Percentiles rank a stretch among this genome's conserved stretches.
Conservation (phyloP, 2,888 invertebrate species). For the Thyatira batis region DNA sequence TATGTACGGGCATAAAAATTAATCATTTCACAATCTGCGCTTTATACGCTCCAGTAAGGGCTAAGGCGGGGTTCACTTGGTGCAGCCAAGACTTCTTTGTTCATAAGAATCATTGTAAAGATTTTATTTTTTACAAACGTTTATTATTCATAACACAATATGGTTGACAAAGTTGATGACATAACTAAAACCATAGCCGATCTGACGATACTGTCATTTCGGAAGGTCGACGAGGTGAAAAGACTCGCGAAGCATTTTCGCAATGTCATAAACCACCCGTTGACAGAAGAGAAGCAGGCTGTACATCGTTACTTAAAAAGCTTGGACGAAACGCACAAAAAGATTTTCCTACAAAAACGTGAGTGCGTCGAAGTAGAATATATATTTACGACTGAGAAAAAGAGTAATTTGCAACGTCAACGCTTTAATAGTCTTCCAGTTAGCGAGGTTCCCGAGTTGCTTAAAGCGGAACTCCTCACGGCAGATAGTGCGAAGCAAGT, state of each 20-base stretch:
- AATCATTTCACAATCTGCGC: conserved; percentile 13
- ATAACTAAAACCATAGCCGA: conserved; percentile 51
- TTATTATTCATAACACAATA: conserved; percentile 34
- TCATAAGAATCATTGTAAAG: conserved; percentile 48
- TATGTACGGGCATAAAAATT: conserved; percentile 28
- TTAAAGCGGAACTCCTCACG: conserved; percentile 63
- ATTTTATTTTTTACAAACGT: conserved; percentile 29
- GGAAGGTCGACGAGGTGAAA: conserved; percentile 67
- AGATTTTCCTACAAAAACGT: conserved; percentile 59
- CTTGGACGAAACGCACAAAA: conserved; percentile 60
- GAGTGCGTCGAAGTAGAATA: conserved; percentile 73
- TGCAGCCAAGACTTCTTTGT: conserved; percentile 29
- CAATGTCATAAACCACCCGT: conserved; percentile 60
- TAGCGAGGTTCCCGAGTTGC: conserved; percentile 70
- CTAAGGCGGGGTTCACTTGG: conserved; percentile 4
- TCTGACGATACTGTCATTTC: conserved; percentile 65
- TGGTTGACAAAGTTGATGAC: conserved; percentile 41
- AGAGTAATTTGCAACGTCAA: conserved; percentile 69
- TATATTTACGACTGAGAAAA: conserved; percentile 75
- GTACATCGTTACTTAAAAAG: conserved; percentile 56
- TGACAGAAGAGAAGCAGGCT: conserved; percentile 51
- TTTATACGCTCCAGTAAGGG: conserved; percentile 17
- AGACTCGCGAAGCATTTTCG: conserved; percentile 65
- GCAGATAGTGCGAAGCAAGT: conserved; percentile 67
- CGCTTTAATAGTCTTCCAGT: conserved; percentile 75